Percentiles rank a stretch among this genome's conserved stretches.
Conservation (phyloP, 1,140 invertebrate species). For the Mercenaria mercenaria region DNA sequence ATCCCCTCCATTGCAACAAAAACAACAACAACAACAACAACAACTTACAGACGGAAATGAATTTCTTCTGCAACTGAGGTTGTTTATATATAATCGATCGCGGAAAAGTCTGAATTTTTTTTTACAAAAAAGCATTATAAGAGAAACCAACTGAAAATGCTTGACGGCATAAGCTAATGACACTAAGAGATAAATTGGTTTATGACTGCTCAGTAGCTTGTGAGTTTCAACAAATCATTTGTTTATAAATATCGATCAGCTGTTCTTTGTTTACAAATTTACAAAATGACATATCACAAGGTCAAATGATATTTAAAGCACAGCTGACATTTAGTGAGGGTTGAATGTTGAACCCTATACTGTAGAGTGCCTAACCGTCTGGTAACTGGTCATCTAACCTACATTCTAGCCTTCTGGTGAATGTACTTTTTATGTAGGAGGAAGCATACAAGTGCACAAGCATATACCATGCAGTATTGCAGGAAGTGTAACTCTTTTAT, state of each 20-base stretch:
- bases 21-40: neutral
- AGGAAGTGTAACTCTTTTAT: too few species aligned
- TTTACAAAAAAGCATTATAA: neutral
- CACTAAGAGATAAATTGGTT: neutral
- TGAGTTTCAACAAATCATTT: neutral
- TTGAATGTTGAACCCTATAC: neutral
- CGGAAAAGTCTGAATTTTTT: neutral
- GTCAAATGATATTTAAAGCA: neutral
- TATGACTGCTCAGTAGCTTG: neutral
- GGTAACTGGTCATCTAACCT: neutral
- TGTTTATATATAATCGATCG: slow-evolving; percentile 32
- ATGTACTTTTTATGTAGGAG: neutral
- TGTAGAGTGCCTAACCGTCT: neutral
- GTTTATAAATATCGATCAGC: neutral
- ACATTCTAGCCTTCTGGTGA: neutral
- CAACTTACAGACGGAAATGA: too few species aligned
- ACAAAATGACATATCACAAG: neutral
- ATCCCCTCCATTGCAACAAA: too few species aligned
- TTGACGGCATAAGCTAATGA: slow-evolving; percentile 1
- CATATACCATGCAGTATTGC: too few species aligned
- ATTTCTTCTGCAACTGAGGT: slow-evolving; percentile 14
- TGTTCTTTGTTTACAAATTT: slow-evolving; percentile 5
- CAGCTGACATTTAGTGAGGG: neutral
- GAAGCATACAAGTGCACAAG: neutral
- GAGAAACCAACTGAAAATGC: neutral